phyloP scores from a whole-genome alignment of 2,888 invertebrate genomes.

The Harmothoe impar region DNA sequence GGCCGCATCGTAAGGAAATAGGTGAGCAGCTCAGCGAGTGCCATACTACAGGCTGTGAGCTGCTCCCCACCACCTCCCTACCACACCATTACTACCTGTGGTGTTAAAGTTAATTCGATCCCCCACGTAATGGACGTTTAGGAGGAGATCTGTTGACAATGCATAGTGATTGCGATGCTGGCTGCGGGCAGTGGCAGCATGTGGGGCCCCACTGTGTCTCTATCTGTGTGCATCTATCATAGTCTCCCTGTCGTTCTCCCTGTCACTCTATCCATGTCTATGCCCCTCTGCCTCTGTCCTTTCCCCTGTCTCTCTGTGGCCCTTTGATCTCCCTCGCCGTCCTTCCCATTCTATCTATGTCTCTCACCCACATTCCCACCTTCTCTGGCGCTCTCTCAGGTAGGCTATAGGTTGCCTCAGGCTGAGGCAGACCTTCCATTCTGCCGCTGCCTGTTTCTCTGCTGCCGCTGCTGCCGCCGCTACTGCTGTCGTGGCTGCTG shows the following conservation, averaged over 20 bases:
- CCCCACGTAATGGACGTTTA: conserved; percentile 2
- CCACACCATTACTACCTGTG: neutral
- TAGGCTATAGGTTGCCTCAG: too few species aligned
- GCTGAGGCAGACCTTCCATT: too few species aligned
- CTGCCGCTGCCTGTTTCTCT: too few species aligned
- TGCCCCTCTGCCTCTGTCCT: neutral
- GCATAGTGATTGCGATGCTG: neutral
- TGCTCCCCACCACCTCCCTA: neutral
- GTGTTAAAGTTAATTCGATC: conserved; percentile 42
- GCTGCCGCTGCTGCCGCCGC: too few species aligned
- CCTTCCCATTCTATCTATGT: neutral
- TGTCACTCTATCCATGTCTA: neutral
- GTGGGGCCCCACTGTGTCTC: neutral
- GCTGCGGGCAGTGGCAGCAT: neutral
- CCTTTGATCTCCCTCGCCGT: neutral
- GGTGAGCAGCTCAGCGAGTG: too few species aligned
- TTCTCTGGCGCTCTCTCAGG: too few species aligned
- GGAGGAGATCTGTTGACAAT: conserved; percentile 30
- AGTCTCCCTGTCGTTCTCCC: too few species aligned
- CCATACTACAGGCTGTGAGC: neutral
- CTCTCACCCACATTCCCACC: neutral
- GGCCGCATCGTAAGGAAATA: too few species aligned
- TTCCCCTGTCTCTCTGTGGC: neutral
- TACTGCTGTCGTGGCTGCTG: neutral
- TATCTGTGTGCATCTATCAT: too few species aligned